Evolutionary conservation across 2,888 invertebrate species (phyloP).

Genomic region (Apantesis nais): DNA sequence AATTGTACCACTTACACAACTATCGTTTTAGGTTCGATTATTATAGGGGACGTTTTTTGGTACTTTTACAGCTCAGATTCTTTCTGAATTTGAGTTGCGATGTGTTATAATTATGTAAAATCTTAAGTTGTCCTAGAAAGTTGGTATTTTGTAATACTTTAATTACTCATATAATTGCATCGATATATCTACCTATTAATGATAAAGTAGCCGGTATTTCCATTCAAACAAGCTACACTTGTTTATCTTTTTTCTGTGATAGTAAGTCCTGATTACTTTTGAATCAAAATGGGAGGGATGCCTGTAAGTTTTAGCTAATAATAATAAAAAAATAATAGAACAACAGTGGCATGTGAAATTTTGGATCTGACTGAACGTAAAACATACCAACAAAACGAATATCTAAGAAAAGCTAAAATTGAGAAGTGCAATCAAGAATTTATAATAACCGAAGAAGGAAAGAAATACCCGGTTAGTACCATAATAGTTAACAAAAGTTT

Average conservation of each 20-base stretch:
- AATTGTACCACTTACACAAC: no score
- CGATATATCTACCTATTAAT: no score
- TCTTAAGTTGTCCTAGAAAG: background rate
- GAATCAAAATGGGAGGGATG: background rate
- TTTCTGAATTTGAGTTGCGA: no score
- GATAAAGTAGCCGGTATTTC: background rate
- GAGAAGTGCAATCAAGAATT: conserved; percentile 79
- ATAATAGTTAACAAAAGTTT: background rate
- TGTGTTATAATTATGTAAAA: background rate
- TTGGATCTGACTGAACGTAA: conserved; percentile 74
- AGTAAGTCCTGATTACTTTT: background rate
- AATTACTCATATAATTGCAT: no score
- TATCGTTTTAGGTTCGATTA: no score
- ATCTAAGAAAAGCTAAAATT: conserved; percentile 64
- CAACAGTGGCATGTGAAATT: conserved; percentile 75
- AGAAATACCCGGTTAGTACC: conserved; percentile 65
- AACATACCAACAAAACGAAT: conserved; percentile 71
- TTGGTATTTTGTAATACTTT: no score
- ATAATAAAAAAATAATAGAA: conserved; percentile 51
- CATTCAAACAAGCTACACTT: background rate
- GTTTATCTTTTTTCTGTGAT: background rate
- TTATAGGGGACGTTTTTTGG: no score
- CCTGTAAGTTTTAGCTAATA: background rate
- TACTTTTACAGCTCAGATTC: no score
- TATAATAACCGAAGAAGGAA: conserved; percentile 75